Evolutionary conservation across 2,797 vertebrate genomes (phyloP).

Genomic region (Taeniopygia guttata): DNA sequence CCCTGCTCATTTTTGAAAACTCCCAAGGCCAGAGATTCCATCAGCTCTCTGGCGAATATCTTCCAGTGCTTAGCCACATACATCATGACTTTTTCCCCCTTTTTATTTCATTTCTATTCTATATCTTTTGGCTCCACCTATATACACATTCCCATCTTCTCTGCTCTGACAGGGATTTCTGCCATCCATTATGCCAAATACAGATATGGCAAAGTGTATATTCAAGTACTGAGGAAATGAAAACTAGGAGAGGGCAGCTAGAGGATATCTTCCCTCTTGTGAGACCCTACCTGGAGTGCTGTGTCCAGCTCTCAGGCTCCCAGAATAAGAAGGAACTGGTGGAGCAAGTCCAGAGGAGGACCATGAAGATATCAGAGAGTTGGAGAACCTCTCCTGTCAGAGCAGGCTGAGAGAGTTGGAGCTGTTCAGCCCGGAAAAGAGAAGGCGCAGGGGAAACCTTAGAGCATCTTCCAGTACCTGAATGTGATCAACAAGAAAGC

Average conservation of each 20-base stretch:
- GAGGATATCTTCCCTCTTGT: not conserved
- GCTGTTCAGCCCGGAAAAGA: not conserved
- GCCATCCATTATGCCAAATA: not conserved
- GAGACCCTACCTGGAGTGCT: not conserved
- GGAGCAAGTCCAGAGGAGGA: not conserved
- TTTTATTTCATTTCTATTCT: not conserved
- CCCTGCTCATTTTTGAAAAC: not conserved
- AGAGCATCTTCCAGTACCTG: not conserved
- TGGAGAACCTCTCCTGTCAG: not conserved
- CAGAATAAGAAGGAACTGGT: not conserved
- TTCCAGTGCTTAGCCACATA: not conserved
- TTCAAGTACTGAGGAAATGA: not conserved
- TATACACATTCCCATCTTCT: not conserved
- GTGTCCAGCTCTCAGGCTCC: not conserved
- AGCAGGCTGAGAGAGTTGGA: not conserved
- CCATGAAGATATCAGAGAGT: not conserved
- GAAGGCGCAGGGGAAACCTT: not conserved
- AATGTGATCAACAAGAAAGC: not conserved
- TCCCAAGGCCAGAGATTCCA: not conserved
- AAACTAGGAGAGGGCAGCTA: not conserved
- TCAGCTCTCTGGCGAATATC: not conserved
- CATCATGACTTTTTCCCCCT: fast-evolving
- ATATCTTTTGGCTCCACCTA: not conserved
- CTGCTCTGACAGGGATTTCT: not conserved
- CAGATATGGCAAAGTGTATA: not conserved